Conservation (phyloP, 2,797 vertebrate species). For the Pipistrellus pipistrellus region DNA sequence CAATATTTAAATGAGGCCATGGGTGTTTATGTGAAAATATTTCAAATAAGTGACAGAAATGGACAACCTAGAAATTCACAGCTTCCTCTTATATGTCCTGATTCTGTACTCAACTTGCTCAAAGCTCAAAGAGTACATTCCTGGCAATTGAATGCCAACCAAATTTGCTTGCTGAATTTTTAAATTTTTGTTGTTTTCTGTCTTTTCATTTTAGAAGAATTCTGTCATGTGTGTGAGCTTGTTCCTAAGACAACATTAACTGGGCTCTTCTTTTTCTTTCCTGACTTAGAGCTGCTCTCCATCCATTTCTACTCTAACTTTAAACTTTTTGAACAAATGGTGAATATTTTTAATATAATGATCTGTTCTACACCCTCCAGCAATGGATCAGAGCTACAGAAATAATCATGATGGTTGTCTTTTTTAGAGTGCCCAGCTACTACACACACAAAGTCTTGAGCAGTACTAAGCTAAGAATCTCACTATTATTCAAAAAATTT, state of each 20-base stretch:
- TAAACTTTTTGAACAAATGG: not conserved
- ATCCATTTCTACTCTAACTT: conserved; percentile 8
- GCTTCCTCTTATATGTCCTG: not conserved
- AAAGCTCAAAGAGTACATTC: not conserved
- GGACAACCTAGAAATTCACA: not conserved
- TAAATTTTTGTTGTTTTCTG: not conserved
- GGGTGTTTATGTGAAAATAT: not conserved
- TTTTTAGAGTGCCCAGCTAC: not conserved
- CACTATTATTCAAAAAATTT: not conserved
- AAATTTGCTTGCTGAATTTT: not conserved
- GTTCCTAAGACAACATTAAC: not conserved
- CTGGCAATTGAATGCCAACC: not conserved
- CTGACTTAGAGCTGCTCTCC: not conserved
- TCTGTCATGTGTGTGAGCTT: not conserved
- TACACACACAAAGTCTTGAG: not conserved
- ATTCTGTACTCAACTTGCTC: not conserved
- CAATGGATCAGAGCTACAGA: not conserved
- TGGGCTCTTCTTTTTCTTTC: not conserved
- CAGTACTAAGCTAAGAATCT: not conserved
- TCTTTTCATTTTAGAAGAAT: not conserved
- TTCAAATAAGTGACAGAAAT: conserved; percentile 9
- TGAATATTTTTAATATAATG: not conserved
- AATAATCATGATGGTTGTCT: not conserved
- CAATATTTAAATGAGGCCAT: not conserved
- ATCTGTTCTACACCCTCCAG: not conserved